Evolutionary conservation across 2,113 vertebrate genomes (phyloP).

Genomic region (Puffinus mauretanicus): DNA sequence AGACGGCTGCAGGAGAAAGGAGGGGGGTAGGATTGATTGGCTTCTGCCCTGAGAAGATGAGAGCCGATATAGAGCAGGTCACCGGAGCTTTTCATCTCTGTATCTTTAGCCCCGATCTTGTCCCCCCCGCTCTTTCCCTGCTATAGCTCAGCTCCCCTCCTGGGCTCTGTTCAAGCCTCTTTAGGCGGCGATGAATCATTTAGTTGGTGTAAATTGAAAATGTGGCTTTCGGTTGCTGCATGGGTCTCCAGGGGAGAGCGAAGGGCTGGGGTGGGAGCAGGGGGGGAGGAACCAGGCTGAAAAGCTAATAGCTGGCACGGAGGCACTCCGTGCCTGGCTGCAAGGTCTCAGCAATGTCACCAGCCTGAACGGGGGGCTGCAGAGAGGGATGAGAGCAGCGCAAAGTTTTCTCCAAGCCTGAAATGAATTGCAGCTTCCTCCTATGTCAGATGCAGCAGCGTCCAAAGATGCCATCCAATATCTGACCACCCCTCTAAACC

Average conservation of each 20-base stretch:
- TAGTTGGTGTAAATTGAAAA: conserved; percentile 83
- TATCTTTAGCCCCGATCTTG: conserved; percentile 22
- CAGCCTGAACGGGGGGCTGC: fast-evolving
- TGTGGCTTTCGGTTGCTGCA: conserved; percentile 68
- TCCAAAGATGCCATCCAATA: not conserved
- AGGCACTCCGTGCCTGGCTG: conserved; percentile 33
- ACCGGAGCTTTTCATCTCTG: not conserved
- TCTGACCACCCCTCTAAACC: not conserved
- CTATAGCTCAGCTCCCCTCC: conserved; percentile 31
- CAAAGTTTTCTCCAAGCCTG: not conserved
- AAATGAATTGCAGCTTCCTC: not conserved
- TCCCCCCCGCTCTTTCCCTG: not conserved
- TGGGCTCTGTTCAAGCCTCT: conserved; percentile 35
- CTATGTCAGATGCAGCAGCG: not conserved
- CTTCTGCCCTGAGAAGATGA: not conserved
- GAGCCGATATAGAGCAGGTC: not conserved
- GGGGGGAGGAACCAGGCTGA: not conserved
- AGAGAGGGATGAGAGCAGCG: not conserved
- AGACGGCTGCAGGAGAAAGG: conserved; percentile 25
- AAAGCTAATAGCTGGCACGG: conserved; percentile 60
- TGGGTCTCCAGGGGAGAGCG: conserved; percentile 46
- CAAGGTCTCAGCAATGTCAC: conserved; percentile 35
- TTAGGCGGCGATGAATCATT: conserved; percentile 73
- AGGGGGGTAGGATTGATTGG: not conserved
- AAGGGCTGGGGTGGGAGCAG: not conserved